phyloP scores from a whole-genome alignment of 2,797 vertebrate species.

The Gadopsis bispinosus region DNA sequence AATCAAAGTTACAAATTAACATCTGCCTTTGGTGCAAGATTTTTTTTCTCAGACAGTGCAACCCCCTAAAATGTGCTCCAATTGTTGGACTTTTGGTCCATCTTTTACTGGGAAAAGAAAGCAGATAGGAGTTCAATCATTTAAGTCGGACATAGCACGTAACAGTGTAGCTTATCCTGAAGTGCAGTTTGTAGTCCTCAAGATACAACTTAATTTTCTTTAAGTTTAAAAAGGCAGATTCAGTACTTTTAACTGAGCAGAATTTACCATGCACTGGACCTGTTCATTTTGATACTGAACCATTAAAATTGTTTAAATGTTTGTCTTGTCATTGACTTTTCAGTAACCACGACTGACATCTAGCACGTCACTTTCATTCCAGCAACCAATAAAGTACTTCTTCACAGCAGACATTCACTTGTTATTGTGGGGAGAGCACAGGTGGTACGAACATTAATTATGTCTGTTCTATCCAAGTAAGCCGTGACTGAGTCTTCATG shows the following conservation, averaged over 20 bases:
- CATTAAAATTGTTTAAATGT: conserved; percentile 4
- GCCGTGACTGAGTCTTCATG: neutral
- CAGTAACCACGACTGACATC: neutral
- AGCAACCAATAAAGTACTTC: neutral
- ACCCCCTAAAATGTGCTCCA: neutral
- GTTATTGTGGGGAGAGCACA: neutral
- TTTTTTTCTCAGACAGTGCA: neutral
- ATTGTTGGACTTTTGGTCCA: neutral
- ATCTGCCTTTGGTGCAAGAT: neutral
- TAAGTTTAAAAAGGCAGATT: too few species aligned
- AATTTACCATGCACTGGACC: neutral
- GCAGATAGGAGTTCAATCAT: neutral
- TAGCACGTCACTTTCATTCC: neutral
- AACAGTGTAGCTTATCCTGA: neutral
- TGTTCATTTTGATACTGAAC: neutral
- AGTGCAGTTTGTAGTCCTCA: neutral
- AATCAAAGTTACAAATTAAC: neutral
- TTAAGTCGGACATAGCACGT: neutral
- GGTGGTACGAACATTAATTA: neutral
- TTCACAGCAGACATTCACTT: neutral
- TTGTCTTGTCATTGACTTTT: neutral
- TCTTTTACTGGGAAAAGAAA: neutral
- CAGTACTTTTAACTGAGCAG: neutral
- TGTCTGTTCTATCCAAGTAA: neutral
- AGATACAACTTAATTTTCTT: neutral